Evolutionary conservation across 2,888 invertebrate species (phyloP).

Genomic region (Leptinotarsa tumamoca): DNA sequence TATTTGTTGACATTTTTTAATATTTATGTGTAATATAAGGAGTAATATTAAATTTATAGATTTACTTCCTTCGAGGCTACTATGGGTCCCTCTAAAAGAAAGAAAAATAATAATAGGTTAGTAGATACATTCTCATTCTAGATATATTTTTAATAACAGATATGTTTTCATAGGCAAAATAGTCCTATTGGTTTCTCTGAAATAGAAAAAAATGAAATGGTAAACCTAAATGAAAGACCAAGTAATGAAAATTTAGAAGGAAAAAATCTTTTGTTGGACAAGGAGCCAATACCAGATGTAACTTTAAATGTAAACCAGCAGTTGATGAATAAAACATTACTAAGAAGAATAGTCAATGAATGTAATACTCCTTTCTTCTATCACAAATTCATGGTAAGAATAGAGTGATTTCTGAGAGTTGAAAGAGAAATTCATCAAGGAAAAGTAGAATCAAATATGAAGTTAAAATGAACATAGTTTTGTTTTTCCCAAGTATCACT

Average conservation of each 20-base stretch:
- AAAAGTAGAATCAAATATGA: neutral
- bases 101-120: neutral
- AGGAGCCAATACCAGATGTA: slow-evolving; percentile 23
- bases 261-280: slow-evolving; percentile 8
- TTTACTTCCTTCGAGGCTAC: neutral
- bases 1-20: too few species aligned
- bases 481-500: too few species aligned
- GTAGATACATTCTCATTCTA: neutral
- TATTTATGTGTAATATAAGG: too few species aligned
- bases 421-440: neutral
- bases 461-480: too few species aligned
- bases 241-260: too few species aligned
- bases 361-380: slow-evolving; percentile 34
- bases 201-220: too few species aligned
- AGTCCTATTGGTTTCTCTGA: too few species aligned
- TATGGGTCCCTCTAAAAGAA: too few species aligned
- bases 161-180: slow-evolving; percentile 6
- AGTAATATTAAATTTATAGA: neutral
- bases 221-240: too few species aligned
- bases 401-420: neutral
- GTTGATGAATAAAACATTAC: slow-evolving; percentile 10
- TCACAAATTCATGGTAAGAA: slow-evolving; percentile 44
- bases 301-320: slow-evolving; percentile 13
- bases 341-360: slow-evolving; percentile 18
- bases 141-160: neutral